Conservation (phyloP, 2,888 invertebrate species). For the Monopis laevigella region DNA sequence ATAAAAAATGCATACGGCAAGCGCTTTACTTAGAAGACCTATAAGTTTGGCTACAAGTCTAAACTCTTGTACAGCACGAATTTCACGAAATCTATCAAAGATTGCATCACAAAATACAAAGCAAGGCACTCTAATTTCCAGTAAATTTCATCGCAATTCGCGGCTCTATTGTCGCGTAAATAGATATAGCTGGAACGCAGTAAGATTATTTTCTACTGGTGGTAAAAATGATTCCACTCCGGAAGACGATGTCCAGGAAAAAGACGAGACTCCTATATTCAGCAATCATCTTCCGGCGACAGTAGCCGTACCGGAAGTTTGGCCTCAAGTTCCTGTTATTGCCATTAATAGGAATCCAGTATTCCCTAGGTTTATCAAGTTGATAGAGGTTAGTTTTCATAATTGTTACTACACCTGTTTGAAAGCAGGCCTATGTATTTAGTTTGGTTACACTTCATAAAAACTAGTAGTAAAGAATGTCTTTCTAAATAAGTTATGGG, state of each 20-base stretch:
- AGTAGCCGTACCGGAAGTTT: conserved; percentile 93
- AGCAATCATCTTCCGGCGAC: conserved; percentile 80
- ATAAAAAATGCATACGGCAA: conserved; percentile 47
- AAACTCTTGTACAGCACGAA: conserved; percentile 29
- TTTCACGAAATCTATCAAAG: conserved; percentile 45
- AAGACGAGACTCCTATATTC: conserved; percentile 53
- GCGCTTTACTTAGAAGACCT: conserved; percentile 28
- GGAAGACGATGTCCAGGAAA: conserved; percentile 41
- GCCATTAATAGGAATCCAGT: conserved; percentile 95
- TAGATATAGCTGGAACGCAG: not conserved
- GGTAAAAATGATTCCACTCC: conserved; percentile 42
- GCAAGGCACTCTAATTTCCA: conserved; percentile 10
- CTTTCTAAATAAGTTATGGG: too few relatives aligned
- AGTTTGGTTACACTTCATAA: too few relatives aligned
- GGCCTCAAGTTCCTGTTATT: conserved; percentile 96
- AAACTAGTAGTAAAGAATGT: too few relatives aligned
- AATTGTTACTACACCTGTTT: too few relatives aligned
- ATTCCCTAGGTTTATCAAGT: conserved; percentile 97
- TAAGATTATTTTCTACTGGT: conserved; percentile 22
- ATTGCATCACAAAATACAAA: conserved; percentile 50
- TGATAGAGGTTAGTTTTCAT: conserved; percentile 80
- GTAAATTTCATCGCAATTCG: not conserved
- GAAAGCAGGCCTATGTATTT: too few relatives aligned
- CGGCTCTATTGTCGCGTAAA: not conserved
- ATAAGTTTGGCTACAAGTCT: conserved; percentile 38